Base-by-base conservation (phyloP, 2,797 vertebrate species). In the Calcarius lapponicus region DNA sequence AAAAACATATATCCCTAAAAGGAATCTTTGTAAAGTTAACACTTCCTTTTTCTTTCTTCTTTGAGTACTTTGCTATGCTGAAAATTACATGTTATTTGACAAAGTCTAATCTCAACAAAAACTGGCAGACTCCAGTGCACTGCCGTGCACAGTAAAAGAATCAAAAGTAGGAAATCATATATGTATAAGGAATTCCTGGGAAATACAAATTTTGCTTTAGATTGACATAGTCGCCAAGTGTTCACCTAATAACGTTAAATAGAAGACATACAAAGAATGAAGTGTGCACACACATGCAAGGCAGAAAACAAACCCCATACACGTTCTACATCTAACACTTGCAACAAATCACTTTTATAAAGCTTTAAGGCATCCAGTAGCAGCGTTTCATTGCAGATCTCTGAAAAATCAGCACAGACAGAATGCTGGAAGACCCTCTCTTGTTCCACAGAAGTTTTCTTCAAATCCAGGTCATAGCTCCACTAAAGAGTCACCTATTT, bases 201-300 rank as follows among this genome's bases (percentile, higher is more conserved):
- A 70, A 88, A 92, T 43, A 38, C 8, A 47, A 28, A 40, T 90
- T 92, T 88, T 69, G 48, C 43, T 78, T 75, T 16, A 71, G 34
- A 82, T 38, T 80, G 50, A 80, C 36, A 78, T 56, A 94, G 36
- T 65, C 1, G 11, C 95, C 95, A 96, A 96, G 95, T 93, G 92
- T 76, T 94, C 95, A 96, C 79, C 95, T 94, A 96, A 80, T 83
- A 91, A 10, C 3, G 61, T 86, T 86, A 95, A 95, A 87, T 91
- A 93, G 65, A 91, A 88, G 76, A 83, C 91, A 85, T 73, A 92
- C 69, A 72, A 80, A 90, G 89, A 92, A 93, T 69, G 60, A 93
- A 83, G 91, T 93, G 96, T 69, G 69, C 85, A 90, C 69, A 70
- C 89, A 58, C 95, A 96, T 96, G 96, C 96, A 95, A 85, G 86